Percentiles rank a stretch among this genome's conserved stretches.
Conservation (phyloP, 1,140 invertebrate genomes). For the Bradynema listronoti region DNA sequence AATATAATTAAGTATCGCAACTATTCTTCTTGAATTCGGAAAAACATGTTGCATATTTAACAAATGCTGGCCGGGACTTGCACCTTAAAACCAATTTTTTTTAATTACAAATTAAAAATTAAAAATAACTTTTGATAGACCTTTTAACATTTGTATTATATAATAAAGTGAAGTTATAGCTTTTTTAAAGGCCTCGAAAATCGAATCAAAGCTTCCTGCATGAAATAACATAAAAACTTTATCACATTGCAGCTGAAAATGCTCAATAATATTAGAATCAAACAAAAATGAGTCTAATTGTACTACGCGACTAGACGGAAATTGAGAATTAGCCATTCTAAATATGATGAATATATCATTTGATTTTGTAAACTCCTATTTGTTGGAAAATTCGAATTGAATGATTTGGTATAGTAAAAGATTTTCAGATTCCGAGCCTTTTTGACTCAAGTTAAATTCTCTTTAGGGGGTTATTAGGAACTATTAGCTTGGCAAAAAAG, state of each 20-base stretch:
- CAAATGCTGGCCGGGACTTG: constrained; percentile 9
- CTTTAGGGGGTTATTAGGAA: too few species aligned
- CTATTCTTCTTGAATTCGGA: neutral
- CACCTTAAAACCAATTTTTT: neutral
- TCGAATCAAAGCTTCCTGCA: neutral
- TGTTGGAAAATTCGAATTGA: neutral
- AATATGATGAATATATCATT: neutral
- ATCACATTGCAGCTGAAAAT: constrained; percentile 6
- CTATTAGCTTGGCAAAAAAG: too few species aligned
- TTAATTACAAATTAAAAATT: neutral
- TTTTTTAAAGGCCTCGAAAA: constrained; percentile 8
- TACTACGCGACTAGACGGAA: constrained; percentile 1
- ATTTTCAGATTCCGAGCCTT: neutral
- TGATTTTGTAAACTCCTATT: neutral
- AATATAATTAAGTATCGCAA: constrained; percentile 9
- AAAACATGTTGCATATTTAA: neutral
- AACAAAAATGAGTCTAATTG: constrained; percentile 12
- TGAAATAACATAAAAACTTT: neutral
- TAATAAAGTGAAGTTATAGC: constrained; percentile 11
- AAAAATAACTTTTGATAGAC: constrained; percentile 5
- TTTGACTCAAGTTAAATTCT: neutral
- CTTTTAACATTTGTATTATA: constrained; percentile 5
- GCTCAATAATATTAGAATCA: constrained; percentile 2
- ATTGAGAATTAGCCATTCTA: neutral
- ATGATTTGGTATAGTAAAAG: neutral